Conservation (phyloP, 2,797 vertebrate species). For the Mallotus villosus region DNA sequence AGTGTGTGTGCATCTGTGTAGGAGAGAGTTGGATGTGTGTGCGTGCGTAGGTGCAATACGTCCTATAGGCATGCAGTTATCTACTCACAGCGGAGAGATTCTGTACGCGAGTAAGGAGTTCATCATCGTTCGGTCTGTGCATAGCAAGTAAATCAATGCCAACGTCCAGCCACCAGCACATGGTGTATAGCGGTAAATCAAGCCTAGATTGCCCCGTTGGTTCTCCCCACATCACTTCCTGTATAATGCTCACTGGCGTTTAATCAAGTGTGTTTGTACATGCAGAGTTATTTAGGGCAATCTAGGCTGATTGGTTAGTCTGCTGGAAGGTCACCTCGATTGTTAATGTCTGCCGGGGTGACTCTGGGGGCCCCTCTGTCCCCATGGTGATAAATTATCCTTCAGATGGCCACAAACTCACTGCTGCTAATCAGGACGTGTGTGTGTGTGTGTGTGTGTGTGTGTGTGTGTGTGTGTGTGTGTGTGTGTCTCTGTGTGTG, state of each 20-base stretch:
- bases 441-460: not conserved
- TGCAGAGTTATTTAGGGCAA: constrained; percentile 20
- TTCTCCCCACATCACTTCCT: constrained; percentile 1
- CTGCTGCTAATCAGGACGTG: constrained; percentile 7
- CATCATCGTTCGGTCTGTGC: not conserved
- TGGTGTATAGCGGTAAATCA: not conserved
- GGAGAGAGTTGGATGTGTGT: not conserved
- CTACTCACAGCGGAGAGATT: not conserved
- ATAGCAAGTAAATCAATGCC: not conserved
- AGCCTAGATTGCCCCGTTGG: not conserved
- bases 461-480: not conserved
- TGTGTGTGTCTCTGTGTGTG: not conserved
- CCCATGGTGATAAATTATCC: not conserved
- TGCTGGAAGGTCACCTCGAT: not conserved
- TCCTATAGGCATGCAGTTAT: not conserved
- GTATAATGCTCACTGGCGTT: constrained; percentile 12
- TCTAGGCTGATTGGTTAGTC: constrained; percentile 19
- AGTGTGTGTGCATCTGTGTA: constrained; percentile 48
- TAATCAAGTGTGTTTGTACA: constrained; percentile 16
- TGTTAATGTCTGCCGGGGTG: not conserved
- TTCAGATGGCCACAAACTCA: not conserved
- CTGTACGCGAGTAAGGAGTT: not conserved
- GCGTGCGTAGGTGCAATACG: not conserved
- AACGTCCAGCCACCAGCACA: not conserved
- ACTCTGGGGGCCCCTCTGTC: not conserved